Evolutionary conservation across 1,140 invertebrate genomes (phyloP).

Genomic region (Brachionus rubens): DNA sequence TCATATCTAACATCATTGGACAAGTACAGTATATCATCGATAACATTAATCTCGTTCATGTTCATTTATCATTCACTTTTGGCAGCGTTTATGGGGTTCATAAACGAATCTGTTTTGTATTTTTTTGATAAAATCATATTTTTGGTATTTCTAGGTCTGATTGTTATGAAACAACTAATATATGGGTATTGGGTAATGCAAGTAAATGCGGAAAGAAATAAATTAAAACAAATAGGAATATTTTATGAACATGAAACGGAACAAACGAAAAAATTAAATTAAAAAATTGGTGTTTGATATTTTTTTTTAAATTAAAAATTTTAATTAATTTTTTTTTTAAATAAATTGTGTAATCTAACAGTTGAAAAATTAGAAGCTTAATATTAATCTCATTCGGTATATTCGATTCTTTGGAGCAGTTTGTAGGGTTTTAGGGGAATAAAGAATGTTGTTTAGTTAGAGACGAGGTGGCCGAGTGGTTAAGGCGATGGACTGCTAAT

Average conservation of each 20-base stretch:
- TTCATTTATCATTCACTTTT: constrained; percentile 42
- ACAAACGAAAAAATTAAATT: not conserved
- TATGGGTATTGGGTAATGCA: not conserved
- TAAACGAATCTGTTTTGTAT: not conserved
- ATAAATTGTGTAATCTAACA: no score
- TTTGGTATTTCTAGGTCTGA: not conserved
- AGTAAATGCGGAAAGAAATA: constrained; percentile 1
- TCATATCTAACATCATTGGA: constrained; percentile 41
- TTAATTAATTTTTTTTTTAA: no score
- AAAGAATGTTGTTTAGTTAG: no score
- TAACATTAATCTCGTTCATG: not conserved
- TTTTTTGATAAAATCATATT: constrained; percentile 34
- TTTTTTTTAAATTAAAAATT: no score
- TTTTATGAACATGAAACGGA: not conserved
- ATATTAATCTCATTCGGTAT: no score
- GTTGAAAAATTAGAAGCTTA: no score
- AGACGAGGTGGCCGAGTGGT: no score
- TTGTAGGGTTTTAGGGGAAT: no score
- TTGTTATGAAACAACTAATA: not conserved
- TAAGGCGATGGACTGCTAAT: no score
- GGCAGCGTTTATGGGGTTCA: not conserved
- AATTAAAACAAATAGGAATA: not conserved
- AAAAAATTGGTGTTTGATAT: no score
- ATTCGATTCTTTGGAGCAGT: no score
- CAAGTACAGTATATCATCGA: constrained; percentile 19